Base-by-base conservation (phyloP, 2,113 vertebrate genomes). In the Clinocottus analis region DNA sequence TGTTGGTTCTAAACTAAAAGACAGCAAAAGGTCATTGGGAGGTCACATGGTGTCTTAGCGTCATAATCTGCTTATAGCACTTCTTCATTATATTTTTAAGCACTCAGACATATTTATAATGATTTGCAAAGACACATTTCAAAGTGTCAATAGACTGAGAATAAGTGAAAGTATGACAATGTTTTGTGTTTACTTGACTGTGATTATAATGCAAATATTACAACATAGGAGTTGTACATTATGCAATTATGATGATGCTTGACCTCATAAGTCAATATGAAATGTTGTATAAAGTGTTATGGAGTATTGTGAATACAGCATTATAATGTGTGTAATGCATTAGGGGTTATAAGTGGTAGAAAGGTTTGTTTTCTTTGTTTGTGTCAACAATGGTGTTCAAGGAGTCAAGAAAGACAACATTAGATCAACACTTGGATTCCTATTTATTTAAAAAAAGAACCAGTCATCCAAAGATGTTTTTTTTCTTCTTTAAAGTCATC, bases 391-490 rank as follows among this genome's bases (percentile, higher is more conserved):
- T 2, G 9, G 2, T 43, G 3, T 62, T 43, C 25, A 64, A 1
- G 5, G 37, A 53, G n/a, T 56, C 47, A 49, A 39, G 5, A 69
- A 63, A 81, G 17, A 62, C 49, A 29, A 5, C n/a, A 19, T 8
- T 1, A 47, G n/a, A 37, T 27, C 3, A 33, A 49, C 23, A 51
- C 33, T 23, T 63, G 17, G 21, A 81, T 67, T 55, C 27, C 6
- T 37, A 17, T 75, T 75, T 56, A 69, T 75, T 81, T 27, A 45
- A 27, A 79, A 27, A 79, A 67, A 60, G 1, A 62, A 55, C 7
- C 16, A 31, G 29, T 7, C 60, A 66, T 72, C 68, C 77, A 49
- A 29, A 72, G 21, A 27, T 4, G 2, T 9, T 39, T 1, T 39
- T 8, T 64, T 63, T 39, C 0, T 39, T 8, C 58, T 63, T 45